Evolutionary conservation across 1,140 invertebrate species (phyloP).

Genomic region (Neoseiulus cucumeris): DNA sequence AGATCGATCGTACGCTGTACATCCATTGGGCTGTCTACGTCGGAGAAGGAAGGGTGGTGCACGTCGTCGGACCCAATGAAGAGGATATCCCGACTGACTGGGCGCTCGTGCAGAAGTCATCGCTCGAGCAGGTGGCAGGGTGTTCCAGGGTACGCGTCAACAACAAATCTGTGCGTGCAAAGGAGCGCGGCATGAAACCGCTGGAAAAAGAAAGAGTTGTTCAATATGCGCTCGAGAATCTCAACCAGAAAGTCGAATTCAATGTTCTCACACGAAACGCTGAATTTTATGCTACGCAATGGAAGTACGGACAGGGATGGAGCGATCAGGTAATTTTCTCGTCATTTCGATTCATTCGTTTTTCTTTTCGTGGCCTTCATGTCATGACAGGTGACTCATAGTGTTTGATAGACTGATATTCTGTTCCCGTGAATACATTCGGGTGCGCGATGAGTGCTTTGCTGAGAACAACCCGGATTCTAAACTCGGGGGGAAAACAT

Average conservation of each 20-base stretch:
- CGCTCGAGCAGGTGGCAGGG: conserved; percentile 20
- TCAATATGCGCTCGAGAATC: conserved; percentile 14
- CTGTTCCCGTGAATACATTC: too few relatives aligned
- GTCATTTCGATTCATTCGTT: too few relatives aligned
- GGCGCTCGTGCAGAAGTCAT: conserved; percentile 18
- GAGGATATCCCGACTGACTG: conserved; percentile 17
- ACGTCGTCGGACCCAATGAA: conserved; percentile 19
- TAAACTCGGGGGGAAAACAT: too few relatives aligned
- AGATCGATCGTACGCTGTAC: conserved; percentile 24
- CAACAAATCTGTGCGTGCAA: conserved; percentile 23
- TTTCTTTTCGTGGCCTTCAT: too few relatives aligned
- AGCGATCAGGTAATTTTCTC: conserved; percentile 23
- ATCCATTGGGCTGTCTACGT: conserved; percentile 25
- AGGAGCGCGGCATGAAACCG: conserved; percentile 19
- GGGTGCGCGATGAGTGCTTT: too few relatives aligned
- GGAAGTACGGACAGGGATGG: conserved; percentile 24
- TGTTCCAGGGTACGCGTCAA: conserved; percentile 22
- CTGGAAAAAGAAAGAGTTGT: conserved; percentile 20
- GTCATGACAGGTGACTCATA: too few relatives aligned
- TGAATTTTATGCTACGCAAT: conserved; percentile 25
- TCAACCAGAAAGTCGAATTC: conserved; percentile 21
- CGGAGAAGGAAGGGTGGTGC: conserved; percentile 22
- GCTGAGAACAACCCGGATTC: too few relatives aligned
- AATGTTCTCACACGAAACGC: conserved; percentile 23
- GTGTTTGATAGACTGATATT: too few relatives aligned